phyloP scores from a whole-genome alignment of 2,888 invertebrate species.

The Zhuqinia jingwanae region DNA sequence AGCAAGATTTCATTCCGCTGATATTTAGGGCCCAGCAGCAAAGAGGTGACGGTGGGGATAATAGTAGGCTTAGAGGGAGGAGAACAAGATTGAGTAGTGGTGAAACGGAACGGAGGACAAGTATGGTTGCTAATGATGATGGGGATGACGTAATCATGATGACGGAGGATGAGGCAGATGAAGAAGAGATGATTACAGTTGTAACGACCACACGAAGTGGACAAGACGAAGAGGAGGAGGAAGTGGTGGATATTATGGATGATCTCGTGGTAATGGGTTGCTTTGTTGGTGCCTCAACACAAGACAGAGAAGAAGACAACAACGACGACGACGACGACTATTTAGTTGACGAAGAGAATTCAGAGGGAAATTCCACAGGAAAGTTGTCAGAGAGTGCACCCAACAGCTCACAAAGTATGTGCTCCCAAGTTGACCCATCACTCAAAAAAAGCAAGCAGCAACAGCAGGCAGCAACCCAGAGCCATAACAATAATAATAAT shows the following conservation, averaged over 20 bases:
- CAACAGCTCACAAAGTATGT: conserved; percentile 15
- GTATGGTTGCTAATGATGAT: not conserved
- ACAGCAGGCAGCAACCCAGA: not conserved
- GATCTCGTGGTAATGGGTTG: conserved; percentile 24
- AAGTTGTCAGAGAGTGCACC: conserved; percentile 31
- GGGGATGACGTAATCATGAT: not conserved
- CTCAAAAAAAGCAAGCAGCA: too few species aligned
- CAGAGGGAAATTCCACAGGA: conserved; percentile 23
- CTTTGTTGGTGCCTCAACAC: not conserved
- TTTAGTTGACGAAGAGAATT: conserved; percentile 37
- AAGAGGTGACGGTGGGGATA: not conserved
- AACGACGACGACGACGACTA: too few species aligned
- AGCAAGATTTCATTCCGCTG: not conserved
- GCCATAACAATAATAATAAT: not conserved
- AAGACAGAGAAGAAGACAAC: conserved; percentile 8
- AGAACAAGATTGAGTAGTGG: not conserved
- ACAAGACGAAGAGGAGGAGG: conserved; percentile 2
- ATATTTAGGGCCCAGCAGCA: too few species aligned
- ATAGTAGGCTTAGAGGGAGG: not conserved
- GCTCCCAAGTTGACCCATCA: not conserved
- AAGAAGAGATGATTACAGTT: conserved; percentile 44
- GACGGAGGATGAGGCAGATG: conserved; percentile 36
- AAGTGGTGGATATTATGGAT: conserved; percentile 15
- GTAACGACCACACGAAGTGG: not conserved
- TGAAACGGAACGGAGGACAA: not conserved